Percentiles rank a stretch among this genome's conserved stretches.
These are phyloP conservation scores for Scaptomyza graminum DNA, from an alignment of 1,140 invertebrate genomes.

Conservation along the genomic window DNA sequence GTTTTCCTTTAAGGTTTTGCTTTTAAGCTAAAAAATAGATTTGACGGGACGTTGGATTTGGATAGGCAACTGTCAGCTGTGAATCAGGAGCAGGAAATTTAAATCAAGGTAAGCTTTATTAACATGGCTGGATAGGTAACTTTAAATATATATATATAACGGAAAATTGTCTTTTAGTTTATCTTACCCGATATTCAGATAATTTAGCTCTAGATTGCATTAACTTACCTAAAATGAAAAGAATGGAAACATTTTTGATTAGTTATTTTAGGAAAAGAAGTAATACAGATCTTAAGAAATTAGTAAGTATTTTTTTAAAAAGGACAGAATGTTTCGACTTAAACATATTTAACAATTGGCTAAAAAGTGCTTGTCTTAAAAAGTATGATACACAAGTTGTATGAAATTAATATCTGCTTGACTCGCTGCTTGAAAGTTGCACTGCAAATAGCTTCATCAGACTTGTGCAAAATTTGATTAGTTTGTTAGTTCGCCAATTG, in stretches of 20 bases:
- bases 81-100: neutral
- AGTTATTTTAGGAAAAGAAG: neutral
- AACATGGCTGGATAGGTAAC: neutral
- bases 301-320: too few relatives aligned
- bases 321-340: too few relatives aligned
- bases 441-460: neutral
- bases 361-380: neutral
- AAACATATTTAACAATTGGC: too few relatives aligned
- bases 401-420: neutral
- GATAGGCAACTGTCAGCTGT: neutral
- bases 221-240: constrained; percentile 5
- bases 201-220: neutral
- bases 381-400: neutral
- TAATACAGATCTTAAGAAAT: neutral
- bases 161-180: neutral
- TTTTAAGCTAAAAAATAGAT: neutral
- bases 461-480: constrained; percentile 23
- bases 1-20: neutral
- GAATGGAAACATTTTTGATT: neutral
- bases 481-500: neutral
- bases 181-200: neutral
- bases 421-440: too few relatives aligned
- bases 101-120: neutral
- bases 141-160: too few relatives aligned
- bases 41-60: neutral